These are phyloP conservation scores for Oenanthe oenanthe DNA, from an alignment of 2,113 vertebrate genomes.

Conservation along the genomic window DNA sequence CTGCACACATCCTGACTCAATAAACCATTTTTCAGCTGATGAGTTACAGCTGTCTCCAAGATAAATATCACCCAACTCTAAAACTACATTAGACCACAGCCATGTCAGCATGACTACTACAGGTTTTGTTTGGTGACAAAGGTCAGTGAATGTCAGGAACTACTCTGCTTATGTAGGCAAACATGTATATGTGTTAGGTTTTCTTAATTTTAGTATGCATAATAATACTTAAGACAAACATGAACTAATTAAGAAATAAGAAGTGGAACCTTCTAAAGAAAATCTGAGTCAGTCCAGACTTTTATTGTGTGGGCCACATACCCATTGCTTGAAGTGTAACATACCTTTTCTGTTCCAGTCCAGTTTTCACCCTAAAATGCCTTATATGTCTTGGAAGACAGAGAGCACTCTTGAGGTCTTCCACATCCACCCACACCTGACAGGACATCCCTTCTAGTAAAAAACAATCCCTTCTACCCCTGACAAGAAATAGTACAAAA, in stretches of 20 bases:
- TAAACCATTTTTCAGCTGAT: conserved; percentile 10
- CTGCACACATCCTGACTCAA: background rate
- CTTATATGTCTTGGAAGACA: background rate
- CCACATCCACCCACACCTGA: background rate
- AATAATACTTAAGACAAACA: background rate
- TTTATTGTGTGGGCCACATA: background rate
- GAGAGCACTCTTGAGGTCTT: background rate
- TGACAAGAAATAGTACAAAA: background rate
- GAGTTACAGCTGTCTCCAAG: conserved; percentile 13
- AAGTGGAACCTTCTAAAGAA: background rate
- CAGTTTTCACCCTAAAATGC: background rate
- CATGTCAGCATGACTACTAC: background rate
- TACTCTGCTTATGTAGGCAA: background rate
- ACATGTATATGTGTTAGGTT: background rate
- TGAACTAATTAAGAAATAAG: conserved; percentile 26
- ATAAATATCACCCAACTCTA: conserved; percentile 10
- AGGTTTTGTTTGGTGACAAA: background rate
- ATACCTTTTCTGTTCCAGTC: background rate
- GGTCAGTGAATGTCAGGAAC: background rate
- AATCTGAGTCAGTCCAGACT: background rate
- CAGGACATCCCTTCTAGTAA: background rate
- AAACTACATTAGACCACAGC: conserved; percentile 4
- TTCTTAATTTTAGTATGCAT: background rate
- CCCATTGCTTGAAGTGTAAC: background rate
- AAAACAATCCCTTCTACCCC: background rate